Percentiles rank a stretch among this genome's conserved stretches.
Conservation (phyloP, 2,888 invertebrate species). For the Lasioglossum leucozonium region DNA sequence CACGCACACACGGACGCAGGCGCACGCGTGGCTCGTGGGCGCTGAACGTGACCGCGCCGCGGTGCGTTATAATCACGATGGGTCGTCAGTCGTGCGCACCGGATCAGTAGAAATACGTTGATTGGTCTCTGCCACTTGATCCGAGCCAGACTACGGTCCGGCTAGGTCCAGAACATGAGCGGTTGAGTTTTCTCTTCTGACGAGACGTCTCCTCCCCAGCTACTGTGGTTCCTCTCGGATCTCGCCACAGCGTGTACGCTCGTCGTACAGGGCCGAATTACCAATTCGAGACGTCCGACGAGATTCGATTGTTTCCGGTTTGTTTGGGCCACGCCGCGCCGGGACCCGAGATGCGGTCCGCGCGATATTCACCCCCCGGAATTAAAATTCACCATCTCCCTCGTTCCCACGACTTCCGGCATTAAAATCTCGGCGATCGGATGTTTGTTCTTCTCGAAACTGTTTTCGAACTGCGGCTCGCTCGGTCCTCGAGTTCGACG, state of each 20-base stretch:
- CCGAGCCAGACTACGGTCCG: constrained; percentile 56
- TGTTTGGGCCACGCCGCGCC: constrained; percentile 44
- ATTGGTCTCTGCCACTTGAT: constrained; percentile 81
- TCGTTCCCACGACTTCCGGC: background rate
- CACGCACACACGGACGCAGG: background rate
- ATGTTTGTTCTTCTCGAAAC: constrained; percentile 23
- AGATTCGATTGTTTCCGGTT: constrained; percentile 64
- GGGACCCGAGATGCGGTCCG: background rate
- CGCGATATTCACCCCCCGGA: constrained; percentile 3
- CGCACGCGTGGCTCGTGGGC: background rate
- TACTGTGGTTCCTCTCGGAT: constrained; percentile 62
- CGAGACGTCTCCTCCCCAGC: constrained; percentile 39
- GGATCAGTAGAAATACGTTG: constrained; percentile 80
- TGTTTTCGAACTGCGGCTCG: background rate
- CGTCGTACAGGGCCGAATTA: constrained; percentile 44
- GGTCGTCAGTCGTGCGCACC: constrained; percentile 75
- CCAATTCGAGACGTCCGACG: constrained; percentile 63
- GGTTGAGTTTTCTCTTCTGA: constrained; percentile 49
- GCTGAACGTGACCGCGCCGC: constrained; percentile 39
- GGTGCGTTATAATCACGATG: constrained; percentile 79
- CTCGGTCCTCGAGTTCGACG: constrained; percentile 2
- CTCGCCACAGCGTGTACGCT: constrained; percentile 9
- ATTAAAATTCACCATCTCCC: constrained; percentile 36
- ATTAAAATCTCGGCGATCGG: constrained; percentile 21
- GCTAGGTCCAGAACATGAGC: constrained; percentile 40